Evolutionary conservation across 2,797 vertebrate genomes (phyloP).

Genomic region (Lepidocolaptes lacrymiger): DNA sequence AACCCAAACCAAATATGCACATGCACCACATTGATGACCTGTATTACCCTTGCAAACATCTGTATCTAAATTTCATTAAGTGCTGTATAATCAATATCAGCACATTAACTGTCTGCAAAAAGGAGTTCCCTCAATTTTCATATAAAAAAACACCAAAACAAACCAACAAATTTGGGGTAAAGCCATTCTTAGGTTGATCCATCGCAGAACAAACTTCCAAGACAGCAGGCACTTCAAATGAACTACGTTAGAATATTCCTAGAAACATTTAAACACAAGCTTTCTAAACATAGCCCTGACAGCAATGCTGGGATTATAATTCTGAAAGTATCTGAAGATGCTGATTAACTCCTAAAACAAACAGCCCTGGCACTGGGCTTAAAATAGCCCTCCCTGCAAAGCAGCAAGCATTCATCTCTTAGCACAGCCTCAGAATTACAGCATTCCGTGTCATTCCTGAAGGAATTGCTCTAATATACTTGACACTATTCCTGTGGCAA

Average conservation of each 20-base stretch:
- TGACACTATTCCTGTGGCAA: not conserved
- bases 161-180: not conserved
- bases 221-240: not conserved
- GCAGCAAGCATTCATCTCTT: not conserved
- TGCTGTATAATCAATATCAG: not conserved
- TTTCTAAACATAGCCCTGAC: not conserved
- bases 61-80: not conserved
- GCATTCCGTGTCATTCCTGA: not conserved
- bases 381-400: not conserved
- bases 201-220: not conserved
- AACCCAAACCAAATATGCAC: not conserved
- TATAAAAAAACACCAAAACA: fast-evolving
- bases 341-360: not conserved
- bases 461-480: not conserved
- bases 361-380: not conserved
- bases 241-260: not conserved
- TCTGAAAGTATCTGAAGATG: not conserved
- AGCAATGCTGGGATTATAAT: not conserved
- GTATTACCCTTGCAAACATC: not conserved
- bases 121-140: not conserved
- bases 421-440: not conserved
- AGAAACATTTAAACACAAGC: not conserved
- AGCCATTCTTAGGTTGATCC: not conserved
- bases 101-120: fast-evolving
- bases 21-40: not conserved